Evolutionary conservation across 2,888 invertebrate species (phyloP).

Genomic region (Unio delphinus): DNA sequence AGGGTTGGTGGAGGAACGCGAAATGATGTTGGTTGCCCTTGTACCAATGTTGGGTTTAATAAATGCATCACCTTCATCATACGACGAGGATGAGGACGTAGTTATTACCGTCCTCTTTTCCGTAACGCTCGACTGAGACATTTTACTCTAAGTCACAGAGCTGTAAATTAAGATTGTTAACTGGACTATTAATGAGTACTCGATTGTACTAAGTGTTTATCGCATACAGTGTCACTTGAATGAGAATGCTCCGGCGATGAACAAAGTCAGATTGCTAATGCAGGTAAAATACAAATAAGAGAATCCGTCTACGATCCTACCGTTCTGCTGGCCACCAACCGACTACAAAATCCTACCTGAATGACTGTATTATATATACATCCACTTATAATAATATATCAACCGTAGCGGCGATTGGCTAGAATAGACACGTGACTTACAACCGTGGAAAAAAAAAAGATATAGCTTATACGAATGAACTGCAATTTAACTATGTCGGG

Average conservation of each 20-base stretch:
- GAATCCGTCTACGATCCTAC: conserved; percentile 1
- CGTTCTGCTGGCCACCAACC: conserved; percentile 2
- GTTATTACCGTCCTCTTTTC: conserved; percentile 61
- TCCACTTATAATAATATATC: conserved; percentile 27
- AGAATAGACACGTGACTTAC: conserved; percentile 20
- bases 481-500: conserved; percentile 1
- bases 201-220: neutral
- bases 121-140: conserved; percentile 54
- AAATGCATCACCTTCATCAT: conserved; percentile 32
- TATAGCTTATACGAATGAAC: too few relatives aligned
- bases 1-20: conserved; percentile 37
- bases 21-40: conserved; percentile 41
- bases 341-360: conserved; percentile 37
- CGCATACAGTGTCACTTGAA: neutral
- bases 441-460: neutral
- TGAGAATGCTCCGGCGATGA: too few relatives aligned
- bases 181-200: neutral
- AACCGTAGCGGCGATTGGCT: conserved; percentile 29
- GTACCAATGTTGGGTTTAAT: conserved; percentile 51
- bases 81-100: conserved; percentile 31
- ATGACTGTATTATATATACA: conserved; percentile 31
- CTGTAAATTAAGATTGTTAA: neutral
- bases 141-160: conserved; percentile 17
- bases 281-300: neutral
- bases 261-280: too few relatives aligned